These are phyloP conservation scores for Platyscapa corneri DNA, from an alignment of 1,140 invertebrate genomes.

Conservation along the genomic window DNA sequence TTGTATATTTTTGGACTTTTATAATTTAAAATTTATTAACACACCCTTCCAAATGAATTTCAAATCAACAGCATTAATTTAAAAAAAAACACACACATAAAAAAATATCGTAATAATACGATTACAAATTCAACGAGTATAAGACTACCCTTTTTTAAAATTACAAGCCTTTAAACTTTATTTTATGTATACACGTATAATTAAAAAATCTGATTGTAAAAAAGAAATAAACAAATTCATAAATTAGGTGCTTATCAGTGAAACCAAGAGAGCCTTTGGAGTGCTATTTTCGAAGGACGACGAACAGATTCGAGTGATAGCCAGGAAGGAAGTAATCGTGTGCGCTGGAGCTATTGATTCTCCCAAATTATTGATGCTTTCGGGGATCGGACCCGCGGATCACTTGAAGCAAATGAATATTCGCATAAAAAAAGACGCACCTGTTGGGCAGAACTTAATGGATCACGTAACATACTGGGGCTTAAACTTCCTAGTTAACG, in stretches of 20 bases:
- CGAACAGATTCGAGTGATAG: conserved; percentile 48
- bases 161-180: background rate
- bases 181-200: too few relatives aligned
- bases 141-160: background rate
- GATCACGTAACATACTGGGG: conserved; percentile 69
- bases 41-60: too few relatives aligned
- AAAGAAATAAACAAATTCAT: background rate
- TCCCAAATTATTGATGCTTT: conserved; percentile 83
- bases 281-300: conserved; percentile 72
- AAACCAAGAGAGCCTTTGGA: conserved; percentile 75
- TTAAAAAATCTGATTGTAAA: background rate
- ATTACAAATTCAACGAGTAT: background rate
- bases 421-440: conserved; percentile 69
- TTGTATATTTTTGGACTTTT: too few relatives aligned
- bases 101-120: too few relatives aligned
- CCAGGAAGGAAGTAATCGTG: conserved; percentile 79
- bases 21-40: too few relatives aligned
- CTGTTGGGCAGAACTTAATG: conserved; percentile 78
- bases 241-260: conserved; percentile 73
- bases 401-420: conserved; percentile 73
- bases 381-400: conserved; percentile 78
- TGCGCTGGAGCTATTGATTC: conserved; percentile 82
- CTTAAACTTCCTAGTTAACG: conserved; percentile 33
- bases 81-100: too few relatives aligned
- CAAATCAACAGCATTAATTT: too few relatives aligned